Evolutionary conservation across 2,888 invertebrate species (phyloP), one percentile per base, ranked within the genome.

Genomic region (Pediacus dermestoides): DNA sequence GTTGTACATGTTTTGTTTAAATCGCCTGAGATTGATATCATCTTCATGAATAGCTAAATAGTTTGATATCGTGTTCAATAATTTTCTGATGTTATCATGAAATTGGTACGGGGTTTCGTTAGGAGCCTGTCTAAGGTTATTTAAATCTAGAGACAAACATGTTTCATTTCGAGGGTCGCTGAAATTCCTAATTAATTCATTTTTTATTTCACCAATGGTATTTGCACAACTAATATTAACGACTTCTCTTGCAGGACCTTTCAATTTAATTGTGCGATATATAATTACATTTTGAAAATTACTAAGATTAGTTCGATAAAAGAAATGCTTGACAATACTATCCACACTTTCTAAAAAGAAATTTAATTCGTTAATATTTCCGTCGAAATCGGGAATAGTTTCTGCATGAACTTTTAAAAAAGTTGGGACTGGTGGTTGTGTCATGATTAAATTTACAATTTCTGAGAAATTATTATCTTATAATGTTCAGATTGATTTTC

Each of bases 1-100:
- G n/a, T 38, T 38, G 21, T 33, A 38, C 27, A 33, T 37, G 8
- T 33, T 33, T 27, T 30, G 23, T 30, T 37, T 30, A 14, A 30
- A 30, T 15, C 14, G 21, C 3, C 30, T 7, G 3, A 37, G n/a
- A 22, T 37, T 10, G 6, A 16, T 6, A 12, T 30, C 28, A 4
- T 4, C 4, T 37, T 37, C 30, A 9, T 38, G 38, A 13, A 27
- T 32, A 16, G 16, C 11, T 4, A 37, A 14, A 28, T 32, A 37
- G 23, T 37, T 31, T n/a, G 25, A 37, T 25, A 23, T 31, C 3
- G 31, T 31, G 13, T 31, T 31, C 9, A 37, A 21, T 7, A 37
- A 2, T 31, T 37, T 37, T 9, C 37, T 30, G 2, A 31, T 23
- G 7, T n/a, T 22, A 16, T 37, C 31, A 13, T 37, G 21, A 22